phyloP scores from a whole-genome alignment of 2,113 vertebrate genomes.

The Elanus axillaris region DNA sequence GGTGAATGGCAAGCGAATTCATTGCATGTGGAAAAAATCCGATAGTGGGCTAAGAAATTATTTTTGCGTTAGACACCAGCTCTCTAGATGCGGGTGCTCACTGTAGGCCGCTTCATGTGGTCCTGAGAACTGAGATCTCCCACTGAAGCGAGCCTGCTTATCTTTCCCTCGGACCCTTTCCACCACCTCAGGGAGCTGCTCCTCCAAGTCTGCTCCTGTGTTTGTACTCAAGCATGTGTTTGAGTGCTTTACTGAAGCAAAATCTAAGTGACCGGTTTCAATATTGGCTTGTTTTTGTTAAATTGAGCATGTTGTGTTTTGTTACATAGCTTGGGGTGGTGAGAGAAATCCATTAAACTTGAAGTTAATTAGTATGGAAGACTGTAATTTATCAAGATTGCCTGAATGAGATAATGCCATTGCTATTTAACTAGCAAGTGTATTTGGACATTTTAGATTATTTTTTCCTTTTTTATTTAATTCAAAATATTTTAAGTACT shows the following conservation, averaged over 20 bases:
- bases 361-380: conserved; percentile 29
- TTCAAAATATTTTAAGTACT: background rate
- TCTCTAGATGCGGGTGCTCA: background rate
- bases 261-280: background rate
- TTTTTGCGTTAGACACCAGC: background rate
- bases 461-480: background rate
- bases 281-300: background rate
- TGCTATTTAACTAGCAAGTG: background rate
- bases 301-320: background rate
- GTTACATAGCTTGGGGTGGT: background rate
- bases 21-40: accelerated
- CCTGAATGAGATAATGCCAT: background rate
- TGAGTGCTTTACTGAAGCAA: background rate
- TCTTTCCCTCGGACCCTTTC: background rate
- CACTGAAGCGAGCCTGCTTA: accelerated
- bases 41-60: background rate
- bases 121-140: background rate
- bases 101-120: accelerated
- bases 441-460: background rate
- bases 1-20: background rate
- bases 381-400: background rate
- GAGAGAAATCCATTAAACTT: conserved; percentile 24
- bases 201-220: background rate
- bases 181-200: background rate
- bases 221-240: background rate